Base-by-base conservation (phyloP, 2,113 vertebrate species). In the Hoplias malabaricus region DNA sequence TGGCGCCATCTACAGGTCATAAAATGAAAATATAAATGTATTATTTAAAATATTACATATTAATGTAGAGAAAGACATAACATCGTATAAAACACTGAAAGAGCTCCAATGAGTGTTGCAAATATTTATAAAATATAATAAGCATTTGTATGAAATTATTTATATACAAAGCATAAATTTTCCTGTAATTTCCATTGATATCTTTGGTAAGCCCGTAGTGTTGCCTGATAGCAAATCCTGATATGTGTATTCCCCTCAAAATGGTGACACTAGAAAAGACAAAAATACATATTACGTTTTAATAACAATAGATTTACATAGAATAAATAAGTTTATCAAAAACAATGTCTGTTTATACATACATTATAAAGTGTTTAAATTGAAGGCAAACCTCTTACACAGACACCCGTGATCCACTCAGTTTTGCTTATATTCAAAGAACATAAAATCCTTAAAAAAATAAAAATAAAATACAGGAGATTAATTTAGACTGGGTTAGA, bases 381-480 rank as follows among this genome's bases (percentile, higher is more conserved):
- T 21, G 6, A 36, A 33, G 13, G 6, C 2, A 1, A 19, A 36
- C 59, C 25, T 57, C 74, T 33, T 57, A 68, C 74, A 21, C 36
- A 56, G 21, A 25, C n/a, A 25, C 9, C 4, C 13, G 56, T 31
- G 8, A 11, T 34, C 59, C 2, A 2, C 63, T 76, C 63, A 76
- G 0, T 23, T n/a, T 0, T 11, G 33, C 21, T 3, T 70, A 11
- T 75, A 59, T 74, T 82, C 80, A 65, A 78, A 82, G 66, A 69
- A 82, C 80, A 82, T 82, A 38, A 82, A 82, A n/a, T 82, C 76
- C 80, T 82, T n/a, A n/a, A n/a, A n/a, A n/a, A n/a, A n/a, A n/a
- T 82, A 29, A 72, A 69, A 40, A 14, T 13, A 2, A 66, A 8
- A 48, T 11, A 2, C 42, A 3, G 31, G 0, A 14, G 23, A n/a